Conservation (phyloP, 2,113 vertebrate species). For the Hiodon tergisus region DNA sequence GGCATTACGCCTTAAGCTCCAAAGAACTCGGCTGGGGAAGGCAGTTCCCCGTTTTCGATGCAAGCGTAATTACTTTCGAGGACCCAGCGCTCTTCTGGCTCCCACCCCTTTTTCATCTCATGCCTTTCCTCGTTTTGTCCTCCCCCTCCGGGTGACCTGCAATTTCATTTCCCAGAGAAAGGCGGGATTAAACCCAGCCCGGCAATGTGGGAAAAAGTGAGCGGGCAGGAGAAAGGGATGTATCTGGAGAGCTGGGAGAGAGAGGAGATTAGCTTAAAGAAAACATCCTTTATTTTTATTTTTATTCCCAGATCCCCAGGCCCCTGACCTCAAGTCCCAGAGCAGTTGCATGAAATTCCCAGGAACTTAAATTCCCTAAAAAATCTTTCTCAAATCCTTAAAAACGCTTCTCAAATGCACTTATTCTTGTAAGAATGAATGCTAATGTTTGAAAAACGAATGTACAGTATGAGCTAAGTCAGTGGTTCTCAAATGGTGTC, state of each 20-base stretch:
- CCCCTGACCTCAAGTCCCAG: constrained; percentile 8
- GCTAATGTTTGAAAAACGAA: too few relatives aligned
- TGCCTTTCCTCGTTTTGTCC: not conserved
- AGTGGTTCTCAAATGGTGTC: too few relatives aligned
- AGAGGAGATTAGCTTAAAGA: constrained; percentile 33
- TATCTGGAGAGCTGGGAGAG: constrained; percentile 18
- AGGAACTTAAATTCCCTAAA: not conserved
- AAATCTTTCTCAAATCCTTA: too few relatives aligned
- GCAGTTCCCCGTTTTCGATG: too few relatives aligned
- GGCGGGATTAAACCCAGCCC: constrained; percentile 31
- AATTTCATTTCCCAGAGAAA: constrained; percentile 18
- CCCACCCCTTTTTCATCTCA: constrained; percentile 4
- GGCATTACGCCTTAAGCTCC: too few relatives aligned
- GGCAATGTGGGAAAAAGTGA: constrained; percentile 49
- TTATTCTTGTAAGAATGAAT: not conserved
- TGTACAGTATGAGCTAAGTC: not conserved
- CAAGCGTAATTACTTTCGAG: too few relatives aligned
- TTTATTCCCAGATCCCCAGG: constrained; percentile 46
- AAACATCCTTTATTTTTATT: constrained; percentile 41
- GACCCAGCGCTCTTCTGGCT: not conserved
- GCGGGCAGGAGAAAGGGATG: constrained; percentile 23
- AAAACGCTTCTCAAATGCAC: not conserved
- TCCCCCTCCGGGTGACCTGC: constrained; percentile 14
- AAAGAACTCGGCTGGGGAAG: too few relatives aligned
- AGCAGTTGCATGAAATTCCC: not conserved